Evolutionary conservation across 2,888 invertebrate species (phyloP).

Genomic region (Mesorhabditis sp.): DNA sequence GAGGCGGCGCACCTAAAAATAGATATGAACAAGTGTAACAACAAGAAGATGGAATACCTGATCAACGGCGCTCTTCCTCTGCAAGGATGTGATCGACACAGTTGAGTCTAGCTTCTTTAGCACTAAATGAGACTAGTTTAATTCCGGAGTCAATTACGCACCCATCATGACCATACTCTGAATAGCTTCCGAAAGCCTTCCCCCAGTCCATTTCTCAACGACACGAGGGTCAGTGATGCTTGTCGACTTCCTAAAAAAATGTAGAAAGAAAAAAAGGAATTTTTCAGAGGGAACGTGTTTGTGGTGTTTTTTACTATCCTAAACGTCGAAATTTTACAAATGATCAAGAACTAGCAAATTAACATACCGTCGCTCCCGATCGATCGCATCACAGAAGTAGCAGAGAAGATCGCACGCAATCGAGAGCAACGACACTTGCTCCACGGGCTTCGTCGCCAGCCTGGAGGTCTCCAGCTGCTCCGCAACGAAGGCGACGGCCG

Average conservation of each 20-base stretch:
- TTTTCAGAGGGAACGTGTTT: neutral
- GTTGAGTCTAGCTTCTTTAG: neutral
- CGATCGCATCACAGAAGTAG: neutral
- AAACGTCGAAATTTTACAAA: too few relatives aligned
- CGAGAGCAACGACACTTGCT: neutral
- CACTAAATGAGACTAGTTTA: neutral
- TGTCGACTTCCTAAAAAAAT: neutral
- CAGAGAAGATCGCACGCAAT: neutral
- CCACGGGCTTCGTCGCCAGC: neutral
- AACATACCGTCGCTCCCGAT: neutral
- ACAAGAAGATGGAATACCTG: neutral
- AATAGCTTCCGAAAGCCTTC: neutral
- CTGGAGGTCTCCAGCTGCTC: neutral
- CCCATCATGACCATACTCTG: neutral
- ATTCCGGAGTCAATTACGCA: neutral
- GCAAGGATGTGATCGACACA: neutral
- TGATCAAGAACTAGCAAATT: too few relatives aligned
- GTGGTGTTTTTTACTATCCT: neutral
- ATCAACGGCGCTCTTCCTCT: neutral
- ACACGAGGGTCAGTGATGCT: neutral
- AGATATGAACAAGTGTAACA: neutral
- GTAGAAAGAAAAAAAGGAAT: neutral
- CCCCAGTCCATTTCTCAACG: neutral
- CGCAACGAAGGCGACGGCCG: neutral
- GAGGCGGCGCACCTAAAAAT: neutral